These are phyloP conservation scores for Aplocera efformata DNA, from an alignment of 2,888 invertebrate species.

Conservation along the genomic window DNA sequence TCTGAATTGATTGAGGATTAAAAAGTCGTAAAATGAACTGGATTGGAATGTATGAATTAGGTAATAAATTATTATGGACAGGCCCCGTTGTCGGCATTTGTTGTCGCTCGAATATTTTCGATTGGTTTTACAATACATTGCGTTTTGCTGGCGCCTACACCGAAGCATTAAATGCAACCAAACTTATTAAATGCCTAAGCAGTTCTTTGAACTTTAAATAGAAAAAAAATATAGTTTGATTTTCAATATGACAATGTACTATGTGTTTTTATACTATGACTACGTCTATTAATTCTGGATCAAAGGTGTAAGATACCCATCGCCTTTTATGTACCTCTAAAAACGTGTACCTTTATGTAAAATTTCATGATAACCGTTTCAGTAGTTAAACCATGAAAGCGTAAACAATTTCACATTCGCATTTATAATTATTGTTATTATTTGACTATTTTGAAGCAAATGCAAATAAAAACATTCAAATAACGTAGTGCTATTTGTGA, in stretches of 20 bases:
- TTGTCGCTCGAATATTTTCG: slow-evolving; percentile 8
- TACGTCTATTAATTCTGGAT: too few species aligned
- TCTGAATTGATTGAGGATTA: slow-evolving; percentile 39
- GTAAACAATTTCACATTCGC: slow-evolving; percentile 2
- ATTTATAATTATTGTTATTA: too few species aligned
- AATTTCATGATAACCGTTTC: too few species aligned
- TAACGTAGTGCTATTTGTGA: too few species aligned
- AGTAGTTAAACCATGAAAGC: not conserved
- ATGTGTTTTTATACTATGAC: too few species aligned
- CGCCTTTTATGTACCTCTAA: too few species aligned
- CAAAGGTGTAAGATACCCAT: too few species aligned
- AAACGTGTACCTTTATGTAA: too few species aligned
- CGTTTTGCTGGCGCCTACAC: not conserved
- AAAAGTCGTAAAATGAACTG: slow-evolving; percentile 37
- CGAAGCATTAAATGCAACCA: not conserved
- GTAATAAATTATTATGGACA: slow-evolving; percentile 29
- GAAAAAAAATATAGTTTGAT: too few species aligned
- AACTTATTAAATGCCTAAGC: too few species aligned
- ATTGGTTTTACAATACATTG: slow-evolving; percentile 10
- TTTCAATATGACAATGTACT: not conserved
- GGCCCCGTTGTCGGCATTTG: slow-evolving; percentile 11
- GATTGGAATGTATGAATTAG: slow-evolving; percentile 29
- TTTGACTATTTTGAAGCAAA: not conserved
- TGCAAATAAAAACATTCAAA: too few species aligned
- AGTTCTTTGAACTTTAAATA: too few species aligned